Percentiles rank a stretch among this genome's conserved stretches.
Conservation (phyloP, 1,140 invertebrate species). For the Orius insidiosus region DNA sequence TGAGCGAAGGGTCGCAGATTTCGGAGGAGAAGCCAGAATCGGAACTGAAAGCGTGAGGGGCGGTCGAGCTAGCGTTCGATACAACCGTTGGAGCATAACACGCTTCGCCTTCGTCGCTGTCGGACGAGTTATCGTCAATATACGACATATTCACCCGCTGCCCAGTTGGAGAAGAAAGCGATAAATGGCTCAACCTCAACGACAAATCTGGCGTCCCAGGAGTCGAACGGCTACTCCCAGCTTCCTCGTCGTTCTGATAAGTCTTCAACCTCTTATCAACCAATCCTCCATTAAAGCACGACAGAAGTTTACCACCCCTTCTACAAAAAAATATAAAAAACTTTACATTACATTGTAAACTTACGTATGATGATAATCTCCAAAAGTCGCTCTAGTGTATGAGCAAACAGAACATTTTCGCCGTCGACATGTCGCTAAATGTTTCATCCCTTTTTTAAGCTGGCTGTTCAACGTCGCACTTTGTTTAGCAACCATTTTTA, state of each 20-base stretch:
- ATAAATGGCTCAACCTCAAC: slow-evolving; percentile 13
- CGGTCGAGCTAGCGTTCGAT: slow-evolving; percentile 11
- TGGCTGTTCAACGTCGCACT: slow-evolving; percentile 29
- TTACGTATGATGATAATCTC: slow-evolving; percentile 28
- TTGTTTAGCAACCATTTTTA: slow-evolving; percentile 25
- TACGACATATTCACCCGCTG: slow-evolving; percentile 19
- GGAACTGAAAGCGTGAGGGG: slow-evolving; percentile 28
- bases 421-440: slow-evolving; percentile 31
- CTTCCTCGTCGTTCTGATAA: slow-evolving; percentile 10
- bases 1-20: slow-evolving; percentile 20
- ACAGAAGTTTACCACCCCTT: slow-evolving; percentile 31
- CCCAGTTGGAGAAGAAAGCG: slow-evolving; percentile 14
- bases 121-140: slow-evolving; percentile 20
- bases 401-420: slow-evolving; percentile 41
- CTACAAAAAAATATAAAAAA: slow-evolving; percentile 10
- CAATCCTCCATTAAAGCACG: slow-evolving; percentile 37
- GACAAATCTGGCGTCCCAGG: slow-evolving; percentile 12
- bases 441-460: slow-evolving; percentile 33
- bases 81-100: slow-evolving; percentile 15
- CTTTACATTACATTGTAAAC: not conserved
- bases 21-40: slow-evolving; percentile 31
- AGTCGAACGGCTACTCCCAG: slow-evolving; percentile 7
- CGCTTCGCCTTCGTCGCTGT: slow-evolving; percentile 12
- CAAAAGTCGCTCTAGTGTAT: slow-evolving; percentile 39
- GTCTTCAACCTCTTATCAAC: slow-evolving; percentile 15